Evolutionary conservation across 2,113 vertebrate genomes (phyloP), one percentile per base, ranked within the genome.

Genomic region (Hirundichthys speculiger): DNA sequence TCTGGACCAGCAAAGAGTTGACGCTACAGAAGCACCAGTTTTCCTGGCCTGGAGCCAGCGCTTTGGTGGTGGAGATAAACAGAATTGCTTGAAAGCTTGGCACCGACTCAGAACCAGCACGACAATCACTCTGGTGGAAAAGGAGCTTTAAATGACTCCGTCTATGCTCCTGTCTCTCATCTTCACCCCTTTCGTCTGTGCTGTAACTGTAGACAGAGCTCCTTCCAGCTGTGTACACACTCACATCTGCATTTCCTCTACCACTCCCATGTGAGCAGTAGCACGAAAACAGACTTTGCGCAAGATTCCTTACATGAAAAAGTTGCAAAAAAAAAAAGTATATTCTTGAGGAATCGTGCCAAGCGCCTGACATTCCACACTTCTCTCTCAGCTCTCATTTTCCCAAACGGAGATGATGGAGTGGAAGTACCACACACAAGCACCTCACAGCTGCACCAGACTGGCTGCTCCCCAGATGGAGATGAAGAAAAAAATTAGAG

Each of bases 291-390:
- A 49, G 48, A 76, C 59, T 55, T 61, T 46, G 69, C 30, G 9
- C 21, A 51, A 13, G n/a, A 41, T 61, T 48, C n/a, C 20, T 8
- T 38, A 49, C 51, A 74, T 70, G 39, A 66, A 43, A 65, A 59
- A 41, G 45, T 19, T 43, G 38, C 50, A 49, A 45, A n/a, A n/a
- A n/a, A n/a, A n/a, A n/a, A n/a, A n/a, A 45, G 48, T 45, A 27
- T 22, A 43, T 43, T 61, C 40, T 39, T 13, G 38, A 12, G 46
- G 52, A 34, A 57, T 55, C 3, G 2, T 52, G 65, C 61, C 71
- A 77, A 80, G 55, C 68, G 43, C 62, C 65, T 73, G 55, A 76
- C 72, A 83, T 89, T 84, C 80, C 80, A 59, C 78, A 79, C 62
- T 68, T 73, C 54, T 48, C 41, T 74, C 60, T 39, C 38, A 80